phyloP scores from a whole-genome alignment of 2,888 invertebrate species.

The Notodonta ziczac region DNA sequence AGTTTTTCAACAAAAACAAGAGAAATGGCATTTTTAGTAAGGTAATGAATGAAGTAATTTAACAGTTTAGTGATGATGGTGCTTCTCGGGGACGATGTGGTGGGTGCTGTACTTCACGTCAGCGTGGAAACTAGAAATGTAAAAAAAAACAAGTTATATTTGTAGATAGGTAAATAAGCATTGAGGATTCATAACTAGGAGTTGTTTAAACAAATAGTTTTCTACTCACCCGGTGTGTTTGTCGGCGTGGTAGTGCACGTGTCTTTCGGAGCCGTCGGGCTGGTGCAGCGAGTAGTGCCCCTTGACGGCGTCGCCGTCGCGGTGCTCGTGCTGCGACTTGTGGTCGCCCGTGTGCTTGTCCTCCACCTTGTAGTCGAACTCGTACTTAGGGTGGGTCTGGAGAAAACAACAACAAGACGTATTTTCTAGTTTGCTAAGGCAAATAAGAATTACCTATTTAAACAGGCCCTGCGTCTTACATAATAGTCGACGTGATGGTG shows the following conservation, averaged over 20 bases:
- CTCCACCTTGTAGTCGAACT: conserved; percentile 60
- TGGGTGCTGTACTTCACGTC: conserved; percentile 48
- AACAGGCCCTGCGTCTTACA: conserved; percentile 22
- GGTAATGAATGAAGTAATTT: not conserved
- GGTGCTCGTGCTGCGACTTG: conserved; percentile 75
- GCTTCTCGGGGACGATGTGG: conserved; percentile 42
- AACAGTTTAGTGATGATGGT: conserved; percentile 28
- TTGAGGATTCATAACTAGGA: no score
- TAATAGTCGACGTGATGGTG: conserved; percentile 36
- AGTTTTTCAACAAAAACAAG: conserved; percentile 4
- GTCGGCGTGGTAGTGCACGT: conserved; percentile 56
- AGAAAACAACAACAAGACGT: not conserved
- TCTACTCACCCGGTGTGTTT: conserved; percentile 51
- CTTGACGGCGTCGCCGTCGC: conserved; percentile 83
- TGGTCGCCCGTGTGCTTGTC: conserved; percentile 84
- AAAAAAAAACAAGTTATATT: not conserved
- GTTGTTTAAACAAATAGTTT: no score
- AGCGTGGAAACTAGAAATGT: conserved; percentile 44
- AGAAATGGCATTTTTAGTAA: not conserved
- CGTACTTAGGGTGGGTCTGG: conserved; percentile 61
- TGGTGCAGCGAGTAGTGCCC: conserved; percentile 82
- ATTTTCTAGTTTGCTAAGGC: not conserved
- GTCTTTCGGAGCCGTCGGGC: conserved; percentile 74
- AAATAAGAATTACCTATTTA: not conserved
- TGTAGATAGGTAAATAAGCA: not conserved